Evolutionary conservation across 1,140 invertebrate genomes (phyloP), one percentile per base, ranked within the genome.

Genomic region (Hylyphantes graminicola): DNA sequence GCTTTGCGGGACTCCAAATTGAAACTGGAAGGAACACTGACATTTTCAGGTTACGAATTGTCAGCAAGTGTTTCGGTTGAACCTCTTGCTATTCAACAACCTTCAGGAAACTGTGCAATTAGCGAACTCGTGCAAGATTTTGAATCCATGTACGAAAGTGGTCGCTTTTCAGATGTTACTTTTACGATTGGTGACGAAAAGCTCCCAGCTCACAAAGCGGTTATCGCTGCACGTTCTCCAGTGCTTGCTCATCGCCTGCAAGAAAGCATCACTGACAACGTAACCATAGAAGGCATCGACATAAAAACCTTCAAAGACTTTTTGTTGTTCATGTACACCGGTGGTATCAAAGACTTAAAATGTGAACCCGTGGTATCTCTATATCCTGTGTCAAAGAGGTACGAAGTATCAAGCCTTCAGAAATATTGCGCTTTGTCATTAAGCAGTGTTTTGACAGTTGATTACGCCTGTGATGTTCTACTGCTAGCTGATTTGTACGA

Each of bases 161-260:
- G 35, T 35, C 35, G 35, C 35, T 35, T 1, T 35, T 35, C 64
- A 15, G 86, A 86, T 61, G 35, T 85, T 11, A 85, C 63, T 15
- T 11, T 86, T 6, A 51, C 8, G 19, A 76, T 85, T 2, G 19
- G n/a, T 12, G 86, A 53, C 1, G 19, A 80, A 17, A 68, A 86
- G 17, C 86, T 86, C 21, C 15, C 59, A 15, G 87, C 85, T 11
- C 88, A 88, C 35, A 86, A 87, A 65, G 80, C 68, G 12, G 87
- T 88, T n/a, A 72, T 88, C 55, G 85, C 87, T 7, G 80, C 79
- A n/a, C 79, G 87, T 10, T 88, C 87, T 19, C 85, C 86, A 13
- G 87, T 88, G 7, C 88, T 88, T 81, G 85, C 84, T 13, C 86
- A 87, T 54, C 78, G 86, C 13, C 72, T 76, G 17, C 35, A 64